phyloP scores from a whole-genome alignment of 2,888 invertebrate species.

The Elegia similella region DNA sequence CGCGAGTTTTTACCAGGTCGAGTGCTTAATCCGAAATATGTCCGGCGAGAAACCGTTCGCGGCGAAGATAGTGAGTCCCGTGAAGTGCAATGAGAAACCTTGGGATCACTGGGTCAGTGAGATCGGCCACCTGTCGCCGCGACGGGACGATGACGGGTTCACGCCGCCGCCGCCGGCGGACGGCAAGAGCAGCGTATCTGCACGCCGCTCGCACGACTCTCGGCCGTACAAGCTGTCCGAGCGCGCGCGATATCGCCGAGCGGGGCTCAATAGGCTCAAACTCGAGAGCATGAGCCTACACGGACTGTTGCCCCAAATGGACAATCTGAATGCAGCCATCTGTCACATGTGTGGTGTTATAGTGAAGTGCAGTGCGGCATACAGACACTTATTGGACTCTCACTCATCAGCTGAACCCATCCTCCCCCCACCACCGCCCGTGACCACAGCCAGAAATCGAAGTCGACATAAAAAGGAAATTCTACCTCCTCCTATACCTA shows the following conservation, averaged over 20 bases:
- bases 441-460: slow-evolving; percentile 50
- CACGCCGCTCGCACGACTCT: slow-evolving; percentile 49
- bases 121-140: slow-evolving; percentile 73
- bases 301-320: slow-evolving; percentile 89
- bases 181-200: slow-evolving; percentile 46
- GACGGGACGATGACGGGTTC: slow-evolving; percentile 62
- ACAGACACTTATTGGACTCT: slow-evolving; percentile 85
- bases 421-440: slow-evolving; percentile 70
- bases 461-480: slow-evolving; percentile 70
- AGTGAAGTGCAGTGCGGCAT: slow-evolving; percentile 89
- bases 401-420: slow-evolving; percentile 70
- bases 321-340: slow-evolving; percentile 88
- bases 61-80: slow-evolving; percentile 70
- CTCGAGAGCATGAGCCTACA: slow-evolving; percentile 87
- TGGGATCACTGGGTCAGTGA: slow-evolving; percentile 78
- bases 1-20: slow-evolving; percentile 47
- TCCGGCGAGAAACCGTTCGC: slow-evolving; percentile 68
- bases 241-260: slow-evolving; percentile 55
- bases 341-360: slow-evolving; percentile 89
- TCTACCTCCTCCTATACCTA: slow-evolving; percentile 60
- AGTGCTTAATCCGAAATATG: slow-evolving; percentile 62
- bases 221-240: slow-evolving; percentile 58
- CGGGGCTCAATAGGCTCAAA: slow-evolving; percentile 78
- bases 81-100: slow-evolving; percentile 75
- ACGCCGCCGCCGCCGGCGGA: slow-evolving; percentile 57